Base-by-base conservation (phyloP, 2,888 invertebrate species). In the Cryptus viduatorius region DNA sequence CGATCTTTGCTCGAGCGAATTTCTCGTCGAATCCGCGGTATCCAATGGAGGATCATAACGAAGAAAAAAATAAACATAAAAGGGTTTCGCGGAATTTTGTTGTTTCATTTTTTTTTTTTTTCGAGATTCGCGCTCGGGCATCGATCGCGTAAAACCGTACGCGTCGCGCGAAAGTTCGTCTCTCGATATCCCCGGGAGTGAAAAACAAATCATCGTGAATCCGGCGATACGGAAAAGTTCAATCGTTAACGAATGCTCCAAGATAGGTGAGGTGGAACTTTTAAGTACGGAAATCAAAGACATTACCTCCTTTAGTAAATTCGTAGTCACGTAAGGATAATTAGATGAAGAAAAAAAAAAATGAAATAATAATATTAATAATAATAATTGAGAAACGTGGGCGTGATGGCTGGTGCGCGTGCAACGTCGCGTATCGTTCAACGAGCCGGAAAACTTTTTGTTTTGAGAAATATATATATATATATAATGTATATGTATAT, bases 221-320 rank as follows among this genome's bases (percentile, higher is more conserved):
- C 37, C 37, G 69, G 46, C 56, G 29, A 79, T 31, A 72, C 65
- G 59, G 59, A 48, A 67, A 56, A 61, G 61, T 61, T 80, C 79
- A 73, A 80, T 81, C 68, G 75, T 5, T 75, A 64, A 68, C 44
- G 44, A 77, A 61, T 80, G 61, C 72, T 80, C 80, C 72, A 61
- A 44, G 29, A 37, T 31, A 65, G 69, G 75, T 68, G 48, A 79
- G 65, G 68, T 46, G 69, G 16, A 76, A 84, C 82, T 84, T 82
- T 79, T 79, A 71, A 79, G 84, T 82, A 84, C 81, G 82, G 82
- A 84, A 84, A 84, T 82, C 84, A 84, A 82, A 84, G 84, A 82
- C 84, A 84, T 84, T 84, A 84, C 84, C 84, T 81, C 84, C 78
- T 84, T 84, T 79, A 84, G 84, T 78, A 81, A 81, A 84, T 81